Percentiles rank a stretch among this genome's conserved stretches.
Conservation (phyloP, 2,113 vertebrate species). For the Eublepharis macularius region DNA sequence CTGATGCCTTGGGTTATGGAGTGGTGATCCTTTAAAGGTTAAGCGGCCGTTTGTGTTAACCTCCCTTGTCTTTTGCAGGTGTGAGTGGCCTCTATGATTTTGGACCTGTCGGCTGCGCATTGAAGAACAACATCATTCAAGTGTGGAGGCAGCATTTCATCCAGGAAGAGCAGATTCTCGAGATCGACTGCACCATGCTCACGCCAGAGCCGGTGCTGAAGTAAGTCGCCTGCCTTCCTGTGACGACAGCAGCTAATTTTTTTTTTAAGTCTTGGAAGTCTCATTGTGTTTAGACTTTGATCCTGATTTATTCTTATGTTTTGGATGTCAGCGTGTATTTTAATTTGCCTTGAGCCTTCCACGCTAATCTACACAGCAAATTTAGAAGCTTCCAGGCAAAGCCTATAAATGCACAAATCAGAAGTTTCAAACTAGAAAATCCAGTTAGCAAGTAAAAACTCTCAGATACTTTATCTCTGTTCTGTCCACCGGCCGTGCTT, state of each 20-base stretch:
- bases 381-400: not conserved
- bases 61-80: slow-evolving; percentile 71
- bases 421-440: not conserved
- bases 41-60: not conserved
- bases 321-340: not conserved
- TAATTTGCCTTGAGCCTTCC: too few species aligned
- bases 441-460: not conserved
- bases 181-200: slow-evolving; percentile 99
- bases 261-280: not conserved
- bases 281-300: not conserved
- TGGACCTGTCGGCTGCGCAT: slow-evolving; percentile 93
- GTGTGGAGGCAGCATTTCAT: slow-evolving; percentile 98
- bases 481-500: not conserved
- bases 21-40: too few species aligned
- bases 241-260: slow-evolving; percentile 60
- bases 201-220: slow-evolving; percentile 94
- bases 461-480: not conserved
- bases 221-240: slow-evolving; percentile 71
- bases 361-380: too few species aligned
- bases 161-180: slow-evolving; percentile 97
- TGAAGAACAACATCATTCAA: slow-evolving; percentile 98
- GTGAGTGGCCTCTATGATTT: slow-evolving; percentile 98
- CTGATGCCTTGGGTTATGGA: too few species aligned
- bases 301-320: too few species aligned
- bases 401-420: too few species aligned